Evolutionary conservation across 2,888 invertebrate species (phyloP).

Genomic region (Phragmatobia fuliginosa): DNA sequence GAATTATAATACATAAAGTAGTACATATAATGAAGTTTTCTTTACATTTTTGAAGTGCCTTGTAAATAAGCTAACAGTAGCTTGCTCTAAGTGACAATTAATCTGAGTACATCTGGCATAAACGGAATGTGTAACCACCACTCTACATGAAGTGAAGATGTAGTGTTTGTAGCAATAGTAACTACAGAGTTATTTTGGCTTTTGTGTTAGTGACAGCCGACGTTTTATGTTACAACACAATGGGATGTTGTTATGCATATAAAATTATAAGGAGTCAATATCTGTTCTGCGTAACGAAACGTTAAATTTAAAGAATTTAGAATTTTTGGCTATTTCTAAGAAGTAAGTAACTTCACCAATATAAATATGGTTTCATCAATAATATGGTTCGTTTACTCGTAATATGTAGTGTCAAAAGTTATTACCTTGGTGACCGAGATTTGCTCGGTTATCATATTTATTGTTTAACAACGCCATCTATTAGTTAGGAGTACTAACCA

Average conservation of each 20-base stretch:
- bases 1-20: background rate
- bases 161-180: background rate
- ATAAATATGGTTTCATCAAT: too few species aligned
- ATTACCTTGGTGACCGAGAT: too few species aligned
- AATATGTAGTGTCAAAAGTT: too few species aligned
- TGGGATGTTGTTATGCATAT: background rate
- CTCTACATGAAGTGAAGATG: background rate
- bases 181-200: background rate
- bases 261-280: too few species aligned
- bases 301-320: too few species aligned
- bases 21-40: conserved; percentile 1
- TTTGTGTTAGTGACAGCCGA: background rate
- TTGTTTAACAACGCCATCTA: too few species aligned
- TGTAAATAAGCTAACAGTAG: conserved; percentile 14
- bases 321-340: too few species aligned
- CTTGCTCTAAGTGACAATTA: conserved; percentile 35
- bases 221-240: background rate
- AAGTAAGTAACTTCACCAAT: too few species aligned
- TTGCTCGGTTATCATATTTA: too few species aligned
- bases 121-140: conserved; percentile 36
- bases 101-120: conserved; percentile 30
- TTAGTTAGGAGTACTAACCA: too few species aligned
- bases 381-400: too few species aligned
- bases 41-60: background rate
- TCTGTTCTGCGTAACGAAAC: too few species aligned